phyloP scores from a whole-genome alignment of 1,140 invertebrate genomes.

The Lasioglossum albipes region DNA sequence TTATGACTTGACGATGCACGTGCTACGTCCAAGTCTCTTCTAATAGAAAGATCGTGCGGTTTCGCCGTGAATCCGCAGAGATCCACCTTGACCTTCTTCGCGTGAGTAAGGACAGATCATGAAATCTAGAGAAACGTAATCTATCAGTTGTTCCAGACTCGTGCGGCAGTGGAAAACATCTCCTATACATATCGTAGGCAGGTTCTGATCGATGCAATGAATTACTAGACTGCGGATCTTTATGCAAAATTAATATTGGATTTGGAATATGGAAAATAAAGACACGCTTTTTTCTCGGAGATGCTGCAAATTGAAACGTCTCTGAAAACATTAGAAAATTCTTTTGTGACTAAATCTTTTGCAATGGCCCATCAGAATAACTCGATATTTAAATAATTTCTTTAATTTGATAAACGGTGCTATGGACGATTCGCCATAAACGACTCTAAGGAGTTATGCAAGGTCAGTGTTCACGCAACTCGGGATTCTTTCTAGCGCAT shows the following conservation, averaged over 20 bases:
- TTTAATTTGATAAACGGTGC: neutral
- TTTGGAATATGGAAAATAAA: too few relatives aligned
- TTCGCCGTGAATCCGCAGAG: neutral
- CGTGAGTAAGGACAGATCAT: slow-evolving; percentile 6
- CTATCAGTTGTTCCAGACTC: slow-evolving; percentile 7
- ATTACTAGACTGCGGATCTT: neutral
- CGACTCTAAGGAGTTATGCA: neutral
- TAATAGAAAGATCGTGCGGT: neutral
- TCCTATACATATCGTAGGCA: neutral
- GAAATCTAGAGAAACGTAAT: slow-evolving; percentile 21
- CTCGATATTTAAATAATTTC: too few relatives aligned
- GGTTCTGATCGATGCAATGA: neutral
- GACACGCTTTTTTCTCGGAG: too few relatives aligned
- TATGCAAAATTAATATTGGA: neutral
- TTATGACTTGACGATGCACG: neutral
- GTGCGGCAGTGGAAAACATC: neutral
- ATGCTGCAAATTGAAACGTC: too few relatives aligned
- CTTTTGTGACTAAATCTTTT: too few relatives aligned
- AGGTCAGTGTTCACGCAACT: slow-evolving; percentile 34
- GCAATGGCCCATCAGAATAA: too few relatives aligned
- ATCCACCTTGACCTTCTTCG: slow-evolving; percentile 21
- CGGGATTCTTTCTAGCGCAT: slow-evolving; percentile 31
- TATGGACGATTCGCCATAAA: neutral
- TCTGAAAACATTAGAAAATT: too few relatives aligned
- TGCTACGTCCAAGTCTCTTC: neutral